phyloP scores from a whole-genome alignment of 2,888 invertebrate genomes.

The Gastracanthus pulcherrimus region DNA sequence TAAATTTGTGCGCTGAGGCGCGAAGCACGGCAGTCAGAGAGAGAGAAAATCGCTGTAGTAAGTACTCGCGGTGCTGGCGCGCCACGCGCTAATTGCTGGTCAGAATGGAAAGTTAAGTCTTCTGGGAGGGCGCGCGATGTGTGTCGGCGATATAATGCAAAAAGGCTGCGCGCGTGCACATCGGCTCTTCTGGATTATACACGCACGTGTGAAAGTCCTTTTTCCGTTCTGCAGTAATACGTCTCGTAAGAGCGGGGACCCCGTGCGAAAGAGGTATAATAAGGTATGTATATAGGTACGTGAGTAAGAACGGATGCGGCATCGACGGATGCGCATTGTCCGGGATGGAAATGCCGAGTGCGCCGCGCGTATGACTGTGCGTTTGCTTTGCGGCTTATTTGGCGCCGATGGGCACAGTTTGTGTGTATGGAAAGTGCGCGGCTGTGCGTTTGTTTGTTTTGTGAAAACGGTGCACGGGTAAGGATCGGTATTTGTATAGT shows the following conservation, averaged over 20 bases:
- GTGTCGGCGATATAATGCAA: slow-evolving; percentile 55
- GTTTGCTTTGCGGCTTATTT: neutral
- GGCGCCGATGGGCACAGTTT: neutral
- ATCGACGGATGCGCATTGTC: neutral
- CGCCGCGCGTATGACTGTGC: neutral
- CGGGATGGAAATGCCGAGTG: neutral
- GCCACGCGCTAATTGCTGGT: slow-evolving; percentile 71
- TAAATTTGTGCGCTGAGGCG: slow-evolving; percentile 29
- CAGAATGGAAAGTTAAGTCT: slow-evolving; percentile 67
- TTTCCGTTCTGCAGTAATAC: slow-evolving; percentile 8
- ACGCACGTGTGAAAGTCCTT: slow-evolving; percentile 44
- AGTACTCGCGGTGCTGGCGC: no score
- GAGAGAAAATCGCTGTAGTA: slow-evolving; percentile 49
- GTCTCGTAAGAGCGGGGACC: neutral
- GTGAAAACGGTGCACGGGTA: neutral
- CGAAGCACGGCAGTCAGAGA: neutral
- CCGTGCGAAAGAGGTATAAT: neutral
- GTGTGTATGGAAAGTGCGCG: neutral
- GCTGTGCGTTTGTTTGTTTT: neutral
- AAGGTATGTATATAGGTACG: no score
- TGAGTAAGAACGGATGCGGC: no score
- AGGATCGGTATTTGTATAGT: neutral
- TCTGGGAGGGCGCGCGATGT: slow-evolving; percentile 45
- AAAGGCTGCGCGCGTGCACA: neutral
- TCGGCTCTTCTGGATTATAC: slow-evolving; percentile 1